A percentile compares a stretch with the other conserved stretches of the same genome.
phyloP scores from a whole-genome alignment of 2,888 invertebrate species.

The Scaptomyza tumidula region DNA sequence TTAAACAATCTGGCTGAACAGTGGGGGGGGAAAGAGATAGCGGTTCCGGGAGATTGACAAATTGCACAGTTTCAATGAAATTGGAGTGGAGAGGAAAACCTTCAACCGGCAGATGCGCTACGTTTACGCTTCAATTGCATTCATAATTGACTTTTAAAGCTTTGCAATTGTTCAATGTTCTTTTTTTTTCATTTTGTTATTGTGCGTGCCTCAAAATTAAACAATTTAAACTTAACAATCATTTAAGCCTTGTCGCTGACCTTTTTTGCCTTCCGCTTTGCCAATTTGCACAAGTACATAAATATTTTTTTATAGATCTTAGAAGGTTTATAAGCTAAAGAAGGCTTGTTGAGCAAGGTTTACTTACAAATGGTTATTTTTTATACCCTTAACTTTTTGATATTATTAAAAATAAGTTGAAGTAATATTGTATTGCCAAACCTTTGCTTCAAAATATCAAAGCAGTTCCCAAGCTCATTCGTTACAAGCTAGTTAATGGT shows the following conservation, averaged over 20 bases:
- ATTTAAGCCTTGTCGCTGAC: conserved; percentile 62
- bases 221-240: conserved; percentile 52
- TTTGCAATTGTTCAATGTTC: conserved; percentile 38
- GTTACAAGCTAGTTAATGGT: conserved; percentile 1
- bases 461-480: not conserved
- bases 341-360: not conserved
- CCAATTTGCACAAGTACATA: conserved; percentile 1
- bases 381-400: not conserved
- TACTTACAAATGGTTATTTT: too few relatives aligned
- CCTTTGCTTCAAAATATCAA: not conserved
- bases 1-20: conserved; percentile 3
- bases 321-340: conserved; percentile 21
- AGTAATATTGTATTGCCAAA: not conserved
- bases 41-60: conserved; percentile 55
- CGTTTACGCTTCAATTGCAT: conserved; percentile 44
- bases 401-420: too few relatives aligned
- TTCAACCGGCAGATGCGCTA: conserved; percentile 70
- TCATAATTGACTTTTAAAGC: conserved; percentile 70
- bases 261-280: conserved; percentile 53
- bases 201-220: conserved; percentile 44
- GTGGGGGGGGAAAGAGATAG: not conserved
- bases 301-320: conserved; percentile 12
- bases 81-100: conserved; percentile 40
- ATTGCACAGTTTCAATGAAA: conserved; percentile 62
- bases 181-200: conserved; percentile 33